These are phyloP conservation scores for Argyrosomus regius DNA, from an alignment of 2,797 vertebrate genomes.

Conservation along the genomic window DNA sequence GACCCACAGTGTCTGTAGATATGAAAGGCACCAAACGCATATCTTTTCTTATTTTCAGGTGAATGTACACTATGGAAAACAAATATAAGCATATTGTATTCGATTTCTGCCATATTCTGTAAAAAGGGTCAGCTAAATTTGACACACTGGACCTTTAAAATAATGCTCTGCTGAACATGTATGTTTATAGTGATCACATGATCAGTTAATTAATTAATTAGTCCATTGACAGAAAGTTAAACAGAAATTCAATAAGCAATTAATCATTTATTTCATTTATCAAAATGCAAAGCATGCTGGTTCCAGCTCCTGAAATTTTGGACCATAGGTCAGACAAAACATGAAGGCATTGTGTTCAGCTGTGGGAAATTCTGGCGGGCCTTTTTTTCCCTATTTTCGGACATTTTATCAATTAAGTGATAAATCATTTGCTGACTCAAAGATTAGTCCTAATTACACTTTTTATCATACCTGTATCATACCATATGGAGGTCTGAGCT, in stretches of 20 bases:
- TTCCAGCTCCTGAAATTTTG: too few species aligned
- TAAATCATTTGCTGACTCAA: not conserved
- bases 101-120: not conserved
- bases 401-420: not conserved
- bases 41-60: too few species aligned
- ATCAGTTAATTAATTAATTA: not conserved
- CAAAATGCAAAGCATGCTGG: too few species aligned
- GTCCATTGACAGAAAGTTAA: too few species aligned
- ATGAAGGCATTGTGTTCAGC: too few species aligned
- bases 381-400: not conserved
- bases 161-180: not conserved
- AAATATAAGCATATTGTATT: too few species aligned
- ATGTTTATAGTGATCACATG: not conserved
- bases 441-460: not conserved
- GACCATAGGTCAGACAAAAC: too few species aligned
- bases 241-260: not conserved
- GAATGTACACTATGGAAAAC: too few species aligned
- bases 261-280: not conserved
- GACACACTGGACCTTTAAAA: too few species aligned
- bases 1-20: too few species aligned
- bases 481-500: not conserved
- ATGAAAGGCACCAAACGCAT: too few species aligned
- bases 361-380: not conserved
- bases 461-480: conserved; percentile 8
- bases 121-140: too few species aligned